Evolutionary conservation across 2,888 invertebrate genomes (phyloP), one percentile per base, ranked within the genome.

Genomic region (Dryadula phaetusa): DNA sequence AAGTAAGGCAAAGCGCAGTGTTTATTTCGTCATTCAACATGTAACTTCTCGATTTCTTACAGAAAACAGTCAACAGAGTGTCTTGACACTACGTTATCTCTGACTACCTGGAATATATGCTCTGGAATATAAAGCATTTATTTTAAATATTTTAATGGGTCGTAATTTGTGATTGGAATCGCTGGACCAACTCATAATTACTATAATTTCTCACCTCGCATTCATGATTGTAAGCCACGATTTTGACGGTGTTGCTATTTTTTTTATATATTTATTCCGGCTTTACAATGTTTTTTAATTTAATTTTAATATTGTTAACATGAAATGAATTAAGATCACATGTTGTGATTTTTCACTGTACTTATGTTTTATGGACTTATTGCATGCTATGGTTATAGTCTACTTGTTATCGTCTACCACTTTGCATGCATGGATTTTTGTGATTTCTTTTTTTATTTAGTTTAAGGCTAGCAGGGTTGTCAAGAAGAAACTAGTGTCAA

Each of bases 121-220:
- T n/a, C n/a, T n/a, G n/a, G n/a, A n/a, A n/a, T n/a, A n/a, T n/a
- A n/a, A n/a, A n/a, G n/a, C n/a, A n/a, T n/a, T n/a, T n/a, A n/a
- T n/a, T n/a, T n/a, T n/a, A 2, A n/a, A 58, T 42, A 42, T 58
- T 3, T 42, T 28, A 28, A 18, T 44, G 44, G 28, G 28, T 44
- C 32, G 32, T 46, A 46, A 44, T 44, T 32, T 32, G 28, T 28
- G 28, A 60, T 46, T 28, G 14, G 32, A 28, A 60, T 60, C 60
- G 44, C 28, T 20, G 16, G 60, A 28, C 28, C 44, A 28, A 28
- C n/a, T 28, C 42, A 14, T 60, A 60, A 60, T 60, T 60, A 60
- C 60, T 60, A 32, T 44, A 44, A 60, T 60, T 60, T 44, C 18
- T 18, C 42, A 44, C 40, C n/a, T 42, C 22, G 3, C 14, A 5